Evolutionary conservation across 1,140 invertebrate species (phyloP).

Genomic region (Chlorops oryzae): DNA sequence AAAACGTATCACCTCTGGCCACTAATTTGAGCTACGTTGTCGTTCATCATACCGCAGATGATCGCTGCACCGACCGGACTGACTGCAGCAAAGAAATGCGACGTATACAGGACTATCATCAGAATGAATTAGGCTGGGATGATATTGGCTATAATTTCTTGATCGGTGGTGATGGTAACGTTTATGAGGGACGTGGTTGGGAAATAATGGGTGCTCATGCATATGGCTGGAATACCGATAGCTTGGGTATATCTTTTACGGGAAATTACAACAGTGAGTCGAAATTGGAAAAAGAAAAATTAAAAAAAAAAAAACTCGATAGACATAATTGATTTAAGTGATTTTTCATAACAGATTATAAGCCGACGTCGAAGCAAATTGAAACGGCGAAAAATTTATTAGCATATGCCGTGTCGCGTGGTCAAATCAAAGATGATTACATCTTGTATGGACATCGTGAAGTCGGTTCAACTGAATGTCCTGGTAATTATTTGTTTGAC

Average conservation of each 20-base stretch:
- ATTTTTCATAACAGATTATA: slow-evolving; percentile 28
- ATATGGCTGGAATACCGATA: slow-evolving; percentile 58
- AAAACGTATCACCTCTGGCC: slow-evolving; percentile 42
- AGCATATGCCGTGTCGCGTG: slow-evolving; percentile 53
- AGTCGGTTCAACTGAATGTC: slow-evolving; percentile 61
- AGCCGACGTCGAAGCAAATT: slow-evolving; percentile 32
- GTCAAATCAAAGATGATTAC: slow-evolving; percentile 57
- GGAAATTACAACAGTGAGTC: slow-evolving; percentile 51
- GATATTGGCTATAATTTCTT: slow-evolving; percentile 65
- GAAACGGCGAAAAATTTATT: slow-evolving; percentile 56
- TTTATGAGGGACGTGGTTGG: slow-evolving; percentile 69
- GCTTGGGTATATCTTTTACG: slow-evolving; percentile 61
- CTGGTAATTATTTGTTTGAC: slow-evolving; percentile 60
- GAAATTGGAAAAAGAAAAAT: slow-evolving; percentile 52
- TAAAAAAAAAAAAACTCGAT: slow-evolving; percentile 52
- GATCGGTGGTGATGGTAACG: slow-evolving; percentile 53
- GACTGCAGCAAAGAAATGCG: slow-evolving; percentile 53
- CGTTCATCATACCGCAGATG: slow-evolving; percentile 66
- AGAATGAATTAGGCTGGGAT: slow-evolving; percentile 57
- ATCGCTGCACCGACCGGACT: slow-evolving; percentile 48
- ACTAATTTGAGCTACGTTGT: slow-evolving; percentile 64
- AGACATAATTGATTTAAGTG: slow-evolving; percentile 55
- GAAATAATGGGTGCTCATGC: slow-evolving; percentile 60
- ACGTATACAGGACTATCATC: slow-evolving; percentile 55
- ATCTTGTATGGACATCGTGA: slow-evolving; percentile 65